These are phyloP conservation scores for Nemapogon koenigi DNA, from an alignment of 2,888 invertebrate genomes.

Conservation along the genomic window DNA sequence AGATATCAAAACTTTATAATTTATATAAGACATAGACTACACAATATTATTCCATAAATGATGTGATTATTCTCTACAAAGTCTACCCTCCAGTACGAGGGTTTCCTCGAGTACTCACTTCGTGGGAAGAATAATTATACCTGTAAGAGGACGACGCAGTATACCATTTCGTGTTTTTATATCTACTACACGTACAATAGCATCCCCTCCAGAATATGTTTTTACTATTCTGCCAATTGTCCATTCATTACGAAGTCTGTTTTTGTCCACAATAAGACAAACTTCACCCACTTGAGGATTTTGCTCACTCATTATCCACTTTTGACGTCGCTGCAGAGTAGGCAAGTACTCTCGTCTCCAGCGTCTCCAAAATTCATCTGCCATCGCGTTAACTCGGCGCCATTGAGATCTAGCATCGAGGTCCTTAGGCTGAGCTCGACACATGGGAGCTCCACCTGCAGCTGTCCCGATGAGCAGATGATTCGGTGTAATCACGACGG, in stretches of 20 bases:
- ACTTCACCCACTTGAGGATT: neutral
- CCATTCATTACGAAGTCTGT: neutral
- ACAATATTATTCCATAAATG: no score
- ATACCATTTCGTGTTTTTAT: neutral
- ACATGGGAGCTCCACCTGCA: neutral
- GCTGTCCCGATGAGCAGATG: neutral
- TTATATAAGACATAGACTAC: no score
- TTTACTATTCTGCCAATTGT: neutral
- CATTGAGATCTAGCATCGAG: slow-evolving; percentile 2
- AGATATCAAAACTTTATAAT: no score
- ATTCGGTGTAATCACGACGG: neutral
- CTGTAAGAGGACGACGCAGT: neutral
- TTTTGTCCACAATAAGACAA: neutral
- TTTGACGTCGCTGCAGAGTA: neutral
- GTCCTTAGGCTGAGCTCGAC: neutral
- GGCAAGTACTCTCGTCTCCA: neutral
- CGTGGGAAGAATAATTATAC: no score
- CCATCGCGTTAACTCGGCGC: neutral
- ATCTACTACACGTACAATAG: neutral
- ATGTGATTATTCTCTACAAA: no score
- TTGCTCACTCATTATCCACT: neutral
- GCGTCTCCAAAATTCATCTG: slow-evolving; percentile 1
- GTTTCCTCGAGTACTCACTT: no score
- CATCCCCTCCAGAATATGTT: neutral
- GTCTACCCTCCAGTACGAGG: no score